These are phyloP conservation scores for Chloroceryle aenea DNA, from an alignment of 2,113 vertebrate species.

Conservation along the genomic window DNA sequence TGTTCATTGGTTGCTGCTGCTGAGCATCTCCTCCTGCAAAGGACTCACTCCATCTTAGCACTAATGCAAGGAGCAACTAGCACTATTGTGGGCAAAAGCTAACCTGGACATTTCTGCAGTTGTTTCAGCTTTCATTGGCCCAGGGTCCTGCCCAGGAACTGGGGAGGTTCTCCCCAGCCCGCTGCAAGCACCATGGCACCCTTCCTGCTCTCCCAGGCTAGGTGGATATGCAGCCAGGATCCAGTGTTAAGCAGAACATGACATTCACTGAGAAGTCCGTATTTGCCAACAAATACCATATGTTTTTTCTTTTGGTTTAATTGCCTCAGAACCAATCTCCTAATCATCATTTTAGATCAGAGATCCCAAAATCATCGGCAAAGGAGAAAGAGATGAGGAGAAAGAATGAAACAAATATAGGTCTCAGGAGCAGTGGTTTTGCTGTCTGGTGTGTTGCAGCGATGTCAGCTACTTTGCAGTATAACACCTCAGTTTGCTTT, in stretches of 20 bases:
- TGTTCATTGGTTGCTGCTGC: neutral
- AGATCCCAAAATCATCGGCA: neutral
- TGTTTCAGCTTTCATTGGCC: neutral
- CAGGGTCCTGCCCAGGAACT: neutral
- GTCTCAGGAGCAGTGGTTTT: neutral
- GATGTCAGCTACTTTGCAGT: neutral
- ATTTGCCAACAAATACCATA: neutral
- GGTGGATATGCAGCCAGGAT: neutral
- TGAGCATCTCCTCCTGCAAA: neutral
- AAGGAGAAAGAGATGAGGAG: neutral
- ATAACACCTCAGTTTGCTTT: neutral
- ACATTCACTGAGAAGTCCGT: neutral
- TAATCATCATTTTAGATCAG: neutral
- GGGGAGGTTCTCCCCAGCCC: neutral
- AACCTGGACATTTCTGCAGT: neutral
- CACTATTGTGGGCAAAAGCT: fast-evolving
- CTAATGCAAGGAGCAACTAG: neutral
- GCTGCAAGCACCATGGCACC: neutral
- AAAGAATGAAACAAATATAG: neutral
- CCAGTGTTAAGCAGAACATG: neutral
- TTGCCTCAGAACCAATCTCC: neutral
- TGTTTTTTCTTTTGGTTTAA: neutral
- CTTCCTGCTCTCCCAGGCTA: neutral
- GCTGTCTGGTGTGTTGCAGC: neutral
- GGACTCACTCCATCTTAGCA: neutral